Evolutionary conservation across 2,888 invertebrate species (phyloP).

Genomic region (Drosophila mettleri): DNA sequence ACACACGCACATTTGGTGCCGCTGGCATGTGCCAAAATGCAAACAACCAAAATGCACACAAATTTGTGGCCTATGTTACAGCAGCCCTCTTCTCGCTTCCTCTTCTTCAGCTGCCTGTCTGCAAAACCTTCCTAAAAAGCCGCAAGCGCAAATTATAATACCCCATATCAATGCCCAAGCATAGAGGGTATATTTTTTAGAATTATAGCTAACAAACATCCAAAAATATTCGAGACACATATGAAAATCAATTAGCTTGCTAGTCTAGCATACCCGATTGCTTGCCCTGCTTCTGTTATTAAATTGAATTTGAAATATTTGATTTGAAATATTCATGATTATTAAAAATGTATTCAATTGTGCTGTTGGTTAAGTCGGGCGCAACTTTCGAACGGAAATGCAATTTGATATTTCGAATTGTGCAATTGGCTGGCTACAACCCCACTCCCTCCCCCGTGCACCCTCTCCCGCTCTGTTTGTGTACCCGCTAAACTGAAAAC

Average conservation of each 20-base stretch:
- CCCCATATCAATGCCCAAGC: background rate
- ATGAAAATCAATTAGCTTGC: background rate
- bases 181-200: background rate
- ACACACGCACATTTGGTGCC: conserved; percentile 13
- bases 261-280: background rate
- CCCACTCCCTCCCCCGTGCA: background rate
- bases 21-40: conserved; percentile 45
- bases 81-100: background rate
- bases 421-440: conserved; percentile 30
- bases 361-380: conserved; percentile 32
- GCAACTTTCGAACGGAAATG: conserved; percentile 45
- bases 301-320: conserved; percentile 56
- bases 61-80: conserved; percentile 45
- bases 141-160: conserved; percentile 20
- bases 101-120: background rate
- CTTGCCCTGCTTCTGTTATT: conserved; percentile 3
- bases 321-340: conserved; percentile 55
- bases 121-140: conserved; percentile 1
- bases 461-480: background rate
- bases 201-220: background rate
- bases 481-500: conserved; percentile 24
- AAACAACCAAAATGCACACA: conserved; percentile 59
- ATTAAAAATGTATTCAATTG: conserved; percentile 55
- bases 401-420: conserved; percentile 53
- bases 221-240: background rate